Percentiles rank a stretch among this genome's conserved stretches.
These are phyloP conservation scores for Pediacus dermestoides DNA, from an alignment of 2,888 invertebrate species.

Conservation along the genomic window DNA sequence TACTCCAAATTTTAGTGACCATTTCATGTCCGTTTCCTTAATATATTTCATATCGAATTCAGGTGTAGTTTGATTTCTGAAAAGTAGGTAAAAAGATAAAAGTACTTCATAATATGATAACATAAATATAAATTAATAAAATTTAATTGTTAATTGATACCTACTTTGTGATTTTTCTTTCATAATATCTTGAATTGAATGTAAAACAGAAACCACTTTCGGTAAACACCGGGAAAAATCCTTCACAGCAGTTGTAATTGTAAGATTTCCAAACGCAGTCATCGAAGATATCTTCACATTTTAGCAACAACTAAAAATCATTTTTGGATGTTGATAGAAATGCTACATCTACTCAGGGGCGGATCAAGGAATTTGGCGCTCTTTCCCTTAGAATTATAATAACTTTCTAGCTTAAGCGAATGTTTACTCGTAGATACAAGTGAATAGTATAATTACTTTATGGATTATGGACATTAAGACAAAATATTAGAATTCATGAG, in stretches of 20 bases:
- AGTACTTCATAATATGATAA: too few species aligned
- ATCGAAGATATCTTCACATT: slow-evolving; percentile 59
- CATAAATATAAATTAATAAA: background rate
- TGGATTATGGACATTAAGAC: too few species aligned
- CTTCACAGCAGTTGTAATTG: slow-evolving; percentile 61
- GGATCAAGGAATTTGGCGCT: too few species aligned
- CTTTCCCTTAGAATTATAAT: too few species aligned
- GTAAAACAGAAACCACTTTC: slow-evolving; percentile 73
- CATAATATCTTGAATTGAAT: slow-evolving; percentile 64
- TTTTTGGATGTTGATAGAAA: too few species aligned
- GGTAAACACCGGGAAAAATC: slow-evolving; percentile 67
- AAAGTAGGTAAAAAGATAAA: too few species aligned
- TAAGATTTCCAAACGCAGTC: slow-evolving; percentile 68
- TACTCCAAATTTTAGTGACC: slow-evolving; percentile 57
- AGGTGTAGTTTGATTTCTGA: slow-evolving; percentile 39
- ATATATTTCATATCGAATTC: slow-evolving; percentile 55
- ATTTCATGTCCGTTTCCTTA: slow-evolving; percentile 64
- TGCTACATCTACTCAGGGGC: too few species aligned
- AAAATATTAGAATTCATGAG: too few species aligned
- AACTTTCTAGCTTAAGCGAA: too few species aligned
- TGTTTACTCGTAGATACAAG: too few species aligned
- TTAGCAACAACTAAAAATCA: slow-evolving; percentile 53
- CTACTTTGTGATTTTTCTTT: slow-evolving; percentile 51
- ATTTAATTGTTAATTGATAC: slow-evolving; percentile 5
- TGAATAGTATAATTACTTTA: too few species aligned